Evolutionary conservation across 2,888 invertebrate genomes (phyloP), one percentile per base, ranked within the genome.

Genomic region (Melinopterus prodromus): DNA sequence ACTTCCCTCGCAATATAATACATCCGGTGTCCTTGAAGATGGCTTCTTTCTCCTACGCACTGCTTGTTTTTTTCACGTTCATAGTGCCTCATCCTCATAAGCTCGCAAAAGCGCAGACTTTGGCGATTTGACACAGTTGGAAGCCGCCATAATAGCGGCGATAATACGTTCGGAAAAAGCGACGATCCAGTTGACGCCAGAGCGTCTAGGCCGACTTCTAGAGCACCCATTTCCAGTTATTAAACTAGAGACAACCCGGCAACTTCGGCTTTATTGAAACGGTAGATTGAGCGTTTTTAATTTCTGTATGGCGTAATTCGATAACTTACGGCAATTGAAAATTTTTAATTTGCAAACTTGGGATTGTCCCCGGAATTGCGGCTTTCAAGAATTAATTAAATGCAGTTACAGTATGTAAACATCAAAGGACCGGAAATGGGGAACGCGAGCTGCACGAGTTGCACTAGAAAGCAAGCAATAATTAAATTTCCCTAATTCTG

Each of bases 321-420:
- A 53, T 53, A 53, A 53, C 7, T 53, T 53, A 6, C 53, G 7
- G 53, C 53, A 53, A 53, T 53, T 53, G 53, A 53, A 53, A 1
- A 53, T 53, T 53, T 53, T 53, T 53, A 53, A 53, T 53, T 53
- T 53, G 53, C 53, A 53, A 53, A 53, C 53, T 53, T 53, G 53
- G 53, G 12, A 53, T 7, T 53, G 53, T 53, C 12, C 53, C 12
- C 53, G 53, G 53, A 9, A 53, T 53, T 53, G 26, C 26, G 26
- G 26, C 2, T 26, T 26, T 26, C 26, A 53, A 53, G 53, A 53
- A 3, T 53, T 53, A 53, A 53, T 53, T 53, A 53, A 53, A 53
- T 53, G 53, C 12, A 53, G 53, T 53, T 53, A 53, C 12, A 1
- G 53, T 53, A 9, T 53, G 53, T 53, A 7, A 53, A 53, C 53